Conservation (phyloP, 2,888 invertebrate genomes). For the Tupiocoris notatus region DNA sequence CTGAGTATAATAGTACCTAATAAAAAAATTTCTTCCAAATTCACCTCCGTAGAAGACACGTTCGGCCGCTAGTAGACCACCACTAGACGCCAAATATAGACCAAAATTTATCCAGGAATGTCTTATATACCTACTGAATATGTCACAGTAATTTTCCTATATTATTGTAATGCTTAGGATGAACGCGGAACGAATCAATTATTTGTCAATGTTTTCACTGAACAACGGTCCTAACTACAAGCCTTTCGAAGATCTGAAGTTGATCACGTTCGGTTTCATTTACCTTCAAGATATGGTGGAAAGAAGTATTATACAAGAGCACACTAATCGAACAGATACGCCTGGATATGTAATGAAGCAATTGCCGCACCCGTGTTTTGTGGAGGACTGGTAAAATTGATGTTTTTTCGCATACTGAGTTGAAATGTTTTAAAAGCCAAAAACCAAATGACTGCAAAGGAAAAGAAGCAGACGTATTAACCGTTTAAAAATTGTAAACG, state of each 20-base stretch:
- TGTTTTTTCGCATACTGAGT: too few species aligned
- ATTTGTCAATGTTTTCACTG: slow-evolving; percentile 6
- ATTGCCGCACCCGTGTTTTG: slow-evolving; percentile 77
- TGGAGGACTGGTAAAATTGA: slow-evolving; percentile 64
- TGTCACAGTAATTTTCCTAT: too few species aligned
- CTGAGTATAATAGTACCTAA: too few species aligned
- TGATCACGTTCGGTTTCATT: slow-evolving; percentile 71
- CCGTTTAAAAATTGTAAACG: too few species aligned
- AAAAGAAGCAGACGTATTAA: too few species aligned
- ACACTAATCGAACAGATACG: slow-evolving; percentile 53
- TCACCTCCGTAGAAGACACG: too few species aligned
- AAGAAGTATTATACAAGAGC: slow-evolving; percentile 68
- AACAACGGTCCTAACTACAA: slow-evolving; percentile 41
- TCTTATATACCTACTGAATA: too few species aligned
- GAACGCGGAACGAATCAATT: slow-evolving; percentile 43
- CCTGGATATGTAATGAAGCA: slow-evolving; percentile 72
- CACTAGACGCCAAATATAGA: too few species aligned
- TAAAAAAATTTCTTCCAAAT: neutral
- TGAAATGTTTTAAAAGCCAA: too few species aligned
- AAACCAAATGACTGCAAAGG: too few species aligned
- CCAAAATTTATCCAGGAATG: too few species aligned
- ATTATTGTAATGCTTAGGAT: slow-evolving; percentile 44
- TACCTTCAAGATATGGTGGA: slow-evolving; percentile 83
- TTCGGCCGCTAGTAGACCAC: too few species aligned
- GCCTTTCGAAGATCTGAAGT: slow-evolving; percentile 57